phyloP scores from a whole-genome alignment of 2,888 invertebrate genomes.

The Luffia ferchaultella region DNA sequence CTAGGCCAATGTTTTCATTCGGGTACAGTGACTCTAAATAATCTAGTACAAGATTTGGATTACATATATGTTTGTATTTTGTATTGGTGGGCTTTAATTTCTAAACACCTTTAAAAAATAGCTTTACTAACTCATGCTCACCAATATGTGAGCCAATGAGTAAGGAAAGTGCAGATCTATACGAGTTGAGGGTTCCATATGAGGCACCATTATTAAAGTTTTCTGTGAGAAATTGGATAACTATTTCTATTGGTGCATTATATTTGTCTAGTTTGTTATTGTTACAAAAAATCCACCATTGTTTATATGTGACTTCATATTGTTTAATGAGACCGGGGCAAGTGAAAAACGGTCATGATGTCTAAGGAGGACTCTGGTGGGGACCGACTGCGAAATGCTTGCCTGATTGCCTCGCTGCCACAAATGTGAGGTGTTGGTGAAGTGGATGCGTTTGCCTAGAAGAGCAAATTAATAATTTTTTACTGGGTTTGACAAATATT shows the following conservation, averaged over 20 bases:
- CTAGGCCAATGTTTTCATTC: background rate
- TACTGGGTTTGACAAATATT: constrained; percentile 1
- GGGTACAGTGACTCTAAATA: background rate
- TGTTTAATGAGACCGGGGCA: background rate
- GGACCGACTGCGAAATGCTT: background rate
- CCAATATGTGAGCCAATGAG: constrained; percentile 3
- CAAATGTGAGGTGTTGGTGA: background rate
- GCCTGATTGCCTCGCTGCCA: background rate
- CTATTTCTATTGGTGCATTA: background rate
- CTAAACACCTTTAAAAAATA: constrained; percentile 10
- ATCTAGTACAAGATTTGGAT: constrained; percentile 5
- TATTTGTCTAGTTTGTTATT: background rate
- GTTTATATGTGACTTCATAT: background rate
- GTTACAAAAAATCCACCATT: background rate
- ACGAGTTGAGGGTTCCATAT: constrained; percentile 6
- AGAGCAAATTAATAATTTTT: constrained; percentile 4
- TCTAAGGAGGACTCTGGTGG: background rate
- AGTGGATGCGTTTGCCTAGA: background rate
- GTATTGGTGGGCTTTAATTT: constrained; percentile 6
- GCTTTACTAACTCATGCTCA: constrained; percentile 3
- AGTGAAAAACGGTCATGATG: background rate
- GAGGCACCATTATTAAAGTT: constrained; percentile 1
- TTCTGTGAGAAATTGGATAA: constrained; percentile 4
- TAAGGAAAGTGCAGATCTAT: constrained; percentile 3
- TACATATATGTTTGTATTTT: constrained; percentile 5